These are phyloP conservation scores for Cantharis nigra DNA, from an alignment of 2,888 invertebrate genomes.

Conservation along the genomic window DNA sequence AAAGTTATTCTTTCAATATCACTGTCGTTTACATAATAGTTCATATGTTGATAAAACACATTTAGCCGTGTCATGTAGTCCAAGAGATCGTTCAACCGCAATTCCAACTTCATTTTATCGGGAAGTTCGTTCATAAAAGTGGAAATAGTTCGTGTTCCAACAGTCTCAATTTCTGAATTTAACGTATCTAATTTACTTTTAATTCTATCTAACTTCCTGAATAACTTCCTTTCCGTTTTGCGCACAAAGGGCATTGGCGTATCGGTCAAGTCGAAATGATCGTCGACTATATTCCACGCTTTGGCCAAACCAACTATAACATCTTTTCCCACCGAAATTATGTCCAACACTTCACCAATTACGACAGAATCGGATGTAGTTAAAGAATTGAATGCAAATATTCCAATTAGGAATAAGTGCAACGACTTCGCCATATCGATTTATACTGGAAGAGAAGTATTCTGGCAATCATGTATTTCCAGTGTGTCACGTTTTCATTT, in stretches of 20 bases:
- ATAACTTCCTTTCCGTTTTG: conserved; percentile 65
- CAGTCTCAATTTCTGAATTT: conserved; percentile 36
- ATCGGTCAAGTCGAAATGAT: conserved; percentile 57
- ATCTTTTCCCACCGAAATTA: conserved; percentile 64
- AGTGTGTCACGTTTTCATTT: not conserved
- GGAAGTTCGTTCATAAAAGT: conserved; percentile 47
- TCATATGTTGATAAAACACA: conserved; percentile 64
- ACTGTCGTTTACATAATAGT: conserved; percentile 57
- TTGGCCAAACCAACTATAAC: conserved; percentile 64
- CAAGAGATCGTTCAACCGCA: conserved; percentile 65
- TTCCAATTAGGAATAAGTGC: not conserved
- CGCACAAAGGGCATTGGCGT: conserved; percentile 65
- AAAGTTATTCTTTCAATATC: conserved; percentile 60
- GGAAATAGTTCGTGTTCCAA: conserved; percentile 38
- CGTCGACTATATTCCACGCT: conserved; percentile 68
- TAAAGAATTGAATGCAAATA: not conserved
- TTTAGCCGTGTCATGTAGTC: conserved; percentile 65
- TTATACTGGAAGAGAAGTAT: not conserved
- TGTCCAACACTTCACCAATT: conserved; percentile 58
- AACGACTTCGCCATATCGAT: not conserved
- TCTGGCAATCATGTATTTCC: not conserved
- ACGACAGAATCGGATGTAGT: not conserved
- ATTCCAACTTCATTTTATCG: conserved; percentile 60
- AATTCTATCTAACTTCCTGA: conserved; percentile 58
- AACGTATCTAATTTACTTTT: conserved; percentile 52